Evolutionary conservation across 2,797 vertebrate genomes (phyloP), one percentile per base, ranked within the genome.

Genomic region (Hipposideros larvatus): DNA sequence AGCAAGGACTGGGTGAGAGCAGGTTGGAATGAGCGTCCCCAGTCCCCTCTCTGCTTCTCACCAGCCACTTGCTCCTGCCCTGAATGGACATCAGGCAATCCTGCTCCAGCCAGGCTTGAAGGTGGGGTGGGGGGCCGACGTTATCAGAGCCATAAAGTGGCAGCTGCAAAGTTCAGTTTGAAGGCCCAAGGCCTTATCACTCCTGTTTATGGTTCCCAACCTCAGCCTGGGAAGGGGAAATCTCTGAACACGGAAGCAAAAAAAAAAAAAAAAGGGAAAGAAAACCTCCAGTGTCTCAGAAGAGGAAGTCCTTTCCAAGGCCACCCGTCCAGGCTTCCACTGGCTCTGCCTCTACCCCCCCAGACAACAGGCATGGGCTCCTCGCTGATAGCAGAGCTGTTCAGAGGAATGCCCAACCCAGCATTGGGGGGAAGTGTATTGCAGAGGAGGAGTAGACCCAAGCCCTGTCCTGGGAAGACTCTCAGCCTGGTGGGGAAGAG

Each of bases 91-190:
- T 77, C 3, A 61, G 87, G 51, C 85, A 55, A 4, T 75, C 71
- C 71, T 77, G 65, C 85, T 92, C 24, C 84, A 85, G 90, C 73
- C 2, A 0, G 51, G 46, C 70, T 65, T 0, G 0, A 31, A 13
- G 34, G 2, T 19, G 74, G 0, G 51, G 24, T 15, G 63, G 8
- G 5, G 19, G 28, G 4, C 24, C 1, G 43, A 55, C 0, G 28
- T 96, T 95, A 93, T 94, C 90, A 89, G 51, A 79, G 78, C 88
- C 95, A 94, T 98, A 97, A 98, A 97, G 59, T 78, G 61, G 89
- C 83, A 90, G 94, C 96, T 96, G 95, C 96, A 95, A 96, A 97
- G 97, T 97, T 97, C 97, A 97, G 66, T 92, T 83, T 91, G 89
- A 97, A 97, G 85, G 88, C 96, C 55, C 63, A 31, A 48, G 73